phyloP scores from a whole-genome alignment of 2,113 vertebrate genomes.

The Centropristis striata region DNA sequence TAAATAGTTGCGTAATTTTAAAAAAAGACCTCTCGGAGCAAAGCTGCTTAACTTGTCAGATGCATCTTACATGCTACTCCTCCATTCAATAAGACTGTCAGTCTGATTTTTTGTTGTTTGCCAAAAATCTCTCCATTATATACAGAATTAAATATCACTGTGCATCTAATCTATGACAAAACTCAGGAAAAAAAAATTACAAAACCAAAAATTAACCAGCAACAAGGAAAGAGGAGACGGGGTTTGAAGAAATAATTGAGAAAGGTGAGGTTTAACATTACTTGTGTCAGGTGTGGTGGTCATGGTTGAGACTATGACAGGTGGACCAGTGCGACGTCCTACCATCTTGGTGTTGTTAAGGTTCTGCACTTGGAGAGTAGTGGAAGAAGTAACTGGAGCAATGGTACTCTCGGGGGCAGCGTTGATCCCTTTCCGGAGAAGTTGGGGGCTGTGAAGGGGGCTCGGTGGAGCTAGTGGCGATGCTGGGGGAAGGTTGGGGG shows the following conservation, averaged over 20 bases:
- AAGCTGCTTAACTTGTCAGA: conserved; percentile 79
- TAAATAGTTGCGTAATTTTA: conserved; percentile 71
- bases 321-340: conserved; percentile 94
- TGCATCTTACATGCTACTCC: conserved; percentile 61
- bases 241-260: conserved; percentile 16
- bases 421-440: conserved; percentile 87
- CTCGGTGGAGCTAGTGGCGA: conserved; percentile 82
- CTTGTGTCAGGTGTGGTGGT: conserved; percentile 92
- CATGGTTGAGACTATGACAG: conserved; percentile 97
- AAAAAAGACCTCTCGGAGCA: conserved; percentile 63
- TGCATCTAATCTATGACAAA: conserved; percentile 5
- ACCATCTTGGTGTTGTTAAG: conserved; percentile 87
- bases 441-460: conserved; percentile 90
- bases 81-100: conserved; percentile 57
- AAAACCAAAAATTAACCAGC: neutral
- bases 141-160: conserved; percentile 21
- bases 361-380: conserved; percentile 74
- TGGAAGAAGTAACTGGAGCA: conserved; percentile 47
- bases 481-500: conserved; percentile 81
- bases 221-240: neutral
- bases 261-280: conserved; percentile 81
- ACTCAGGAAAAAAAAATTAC: neutral
- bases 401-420: conserved; percentile 70
- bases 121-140: conserved; percentile 36
- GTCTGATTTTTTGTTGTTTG: conserved; percentile 14